Conservation (phyloP, 30 jellyfish, hydroid and myxozoan genomes). For the Morbakka virulenta region DNA sequence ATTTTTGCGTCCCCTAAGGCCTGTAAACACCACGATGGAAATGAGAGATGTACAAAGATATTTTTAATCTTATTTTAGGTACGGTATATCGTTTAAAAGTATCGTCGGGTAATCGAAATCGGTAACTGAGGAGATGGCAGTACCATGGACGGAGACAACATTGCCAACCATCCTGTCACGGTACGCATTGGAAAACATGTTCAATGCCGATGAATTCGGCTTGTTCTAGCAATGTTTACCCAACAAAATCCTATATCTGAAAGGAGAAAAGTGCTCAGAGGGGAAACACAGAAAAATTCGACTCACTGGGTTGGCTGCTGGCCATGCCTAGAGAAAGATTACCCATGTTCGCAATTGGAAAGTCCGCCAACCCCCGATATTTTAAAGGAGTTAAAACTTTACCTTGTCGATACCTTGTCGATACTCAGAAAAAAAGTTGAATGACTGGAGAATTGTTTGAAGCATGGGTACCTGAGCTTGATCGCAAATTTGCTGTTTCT, state of each 20-base stretch:
- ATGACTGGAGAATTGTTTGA: slow-evolving; percentile 47
- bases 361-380: slow-evolving; percentile 44
- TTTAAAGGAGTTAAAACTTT: slow-evolving; percentile 41
- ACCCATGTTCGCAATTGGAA: slow-evolving; percentile 42
- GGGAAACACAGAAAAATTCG: slow-evolving; percentile 17
- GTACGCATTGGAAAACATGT: slow-evolving; percentile 23
- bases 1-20: too few relatives aligned
- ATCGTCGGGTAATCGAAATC: too few relatives aligned
- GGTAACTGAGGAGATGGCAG: too few relatives aligned
- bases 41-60: too few relatives aligned
- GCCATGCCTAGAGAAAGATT: slow-evolving; percentile 40
- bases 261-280: slow-evolving; percentile 41
- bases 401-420: slow-evolving; percentile 34
- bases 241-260: slow-evolving; percentile 10
- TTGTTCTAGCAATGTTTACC: slow-evolving; percentile 30
- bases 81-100: too few relatives aligned
- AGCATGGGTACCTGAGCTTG: slow-evolving; percentile 68
- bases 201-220: slow-evolving; percentile 38
- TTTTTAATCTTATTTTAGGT: too few relatives aligned
- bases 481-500: slow-evolving; percentile 24
- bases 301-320: background rate
- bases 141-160: too few relatives aligned
- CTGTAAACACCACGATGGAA: too few relatives aligned
- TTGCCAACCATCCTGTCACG: slow-evolving; percentile 51
- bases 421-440: slow-evolving; percentile 44